These are phyloP conservation scores for Aphis craccivora DNA, from an alignment of 1,140 invertebrate species.

Conservation along the genomic window DNA sequence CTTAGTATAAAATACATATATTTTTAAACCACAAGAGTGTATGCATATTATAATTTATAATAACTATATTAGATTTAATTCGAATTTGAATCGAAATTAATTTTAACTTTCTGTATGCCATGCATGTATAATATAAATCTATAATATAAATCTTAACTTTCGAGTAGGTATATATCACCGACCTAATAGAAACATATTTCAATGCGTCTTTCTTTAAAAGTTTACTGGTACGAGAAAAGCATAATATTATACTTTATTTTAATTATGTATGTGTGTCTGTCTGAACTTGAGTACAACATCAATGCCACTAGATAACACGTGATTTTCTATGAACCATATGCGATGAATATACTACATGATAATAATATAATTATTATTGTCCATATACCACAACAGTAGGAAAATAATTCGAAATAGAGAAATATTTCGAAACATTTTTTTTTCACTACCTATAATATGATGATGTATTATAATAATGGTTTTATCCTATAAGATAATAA, in stretches of 20 bases:
- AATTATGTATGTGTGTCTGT: not conserved
- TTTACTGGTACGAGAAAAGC: not conserved
- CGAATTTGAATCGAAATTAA: not conserved
- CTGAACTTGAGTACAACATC: not conserved
- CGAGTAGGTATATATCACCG: not conserved
- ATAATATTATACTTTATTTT: not conserved
- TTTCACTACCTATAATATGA: not conserved
- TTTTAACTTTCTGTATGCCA: not conserved
- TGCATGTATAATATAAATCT: not conserved
- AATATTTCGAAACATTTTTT: not conserved
- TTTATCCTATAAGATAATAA: not conserved
- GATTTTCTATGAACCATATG: not conserved
- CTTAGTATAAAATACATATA: no score
- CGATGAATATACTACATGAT: not conserved
- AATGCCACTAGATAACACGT: not conserved
- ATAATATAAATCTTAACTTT: not conserved
- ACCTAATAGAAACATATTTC: not conserved
- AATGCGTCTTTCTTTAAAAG: not conserved
- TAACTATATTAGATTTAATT: not conserved
- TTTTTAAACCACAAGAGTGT: no score
- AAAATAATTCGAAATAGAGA: not conserved
- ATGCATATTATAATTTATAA: no score
- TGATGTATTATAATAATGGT: not conserved
- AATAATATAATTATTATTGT: not conserved
- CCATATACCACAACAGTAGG: not conserved